phyloP scores from a whole-genome alignment of 2,113 vertebrate genomes.

The Nothoprocta pentlandii region DNA sequence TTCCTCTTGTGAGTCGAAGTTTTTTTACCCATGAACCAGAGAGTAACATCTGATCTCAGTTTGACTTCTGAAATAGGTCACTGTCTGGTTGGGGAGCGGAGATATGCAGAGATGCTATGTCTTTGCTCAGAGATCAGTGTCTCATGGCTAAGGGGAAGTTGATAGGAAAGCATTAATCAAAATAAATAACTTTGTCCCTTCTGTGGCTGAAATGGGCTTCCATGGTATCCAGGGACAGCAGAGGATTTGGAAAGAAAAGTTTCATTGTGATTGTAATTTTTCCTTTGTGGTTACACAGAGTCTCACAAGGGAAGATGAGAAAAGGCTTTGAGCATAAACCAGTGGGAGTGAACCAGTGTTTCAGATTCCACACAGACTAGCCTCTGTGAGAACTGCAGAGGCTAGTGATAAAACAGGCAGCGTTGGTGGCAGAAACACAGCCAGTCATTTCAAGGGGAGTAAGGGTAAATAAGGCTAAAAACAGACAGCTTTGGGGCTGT shows the following conservation, averaged over 20 bases:
- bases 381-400: conserved; percentile 20
- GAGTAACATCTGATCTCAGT: conserved; percentile 63
- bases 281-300: conserved; percentile 17
- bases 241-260: conserved; percentile 51
- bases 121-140: conserved; percentile 7
- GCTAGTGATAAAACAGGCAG: not conserved
- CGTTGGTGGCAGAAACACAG: not conserved
- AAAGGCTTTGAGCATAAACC: not conserved
- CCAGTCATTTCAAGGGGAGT: not conserved
- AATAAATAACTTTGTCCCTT: conserved; percentile 42
- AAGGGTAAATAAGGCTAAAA: not conserved
- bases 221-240: not conserved
- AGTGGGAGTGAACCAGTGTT: conserved; percentile 29
- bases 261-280: conserved; percentile 33
- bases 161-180: conserved; percentile 66
- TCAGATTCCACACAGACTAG: not conserved
- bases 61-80: conserved; percentile 67
- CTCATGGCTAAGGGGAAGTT: conserved; percentile 5
- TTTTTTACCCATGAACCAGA: conserved; percentile 47
- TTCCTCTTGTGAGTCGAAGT: conserved; percentile 28
- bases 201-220: conserved; percentile 29
- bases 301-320: conserved; percentile 18
- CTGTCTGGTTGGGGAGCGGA: conserved; percentile 4
- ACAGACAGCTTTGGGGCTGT: not conserved
- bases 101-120: not conserved